Evolutionary conservation across 2,113 vertebrate species (phyloP).

Genomic region (Channa argus): DNA sequence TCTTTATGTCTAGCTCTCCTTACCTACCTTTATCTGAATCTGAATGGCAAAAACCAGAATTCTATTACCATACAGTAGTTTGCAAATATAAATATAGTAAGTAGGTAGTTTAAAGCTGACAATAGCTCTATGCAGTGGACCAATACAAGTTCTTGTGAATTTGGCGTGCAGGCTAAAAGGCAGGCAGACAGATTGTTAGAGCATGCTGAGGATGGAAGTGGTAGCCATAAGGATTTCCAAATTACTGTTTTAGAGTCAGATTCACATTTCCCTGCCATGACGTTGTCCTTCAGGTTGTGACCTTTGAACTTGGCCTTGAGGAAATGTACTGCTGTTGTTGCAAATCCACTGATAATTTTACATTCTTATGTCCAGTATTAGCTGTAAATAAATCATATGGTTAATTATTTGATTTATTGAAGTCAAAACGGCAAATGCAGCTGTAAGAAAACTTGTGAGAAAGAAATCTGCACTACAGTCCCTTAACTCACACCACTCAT

Average conservation of each 20-base stretch:
- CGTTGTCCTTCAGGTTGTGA: conserved; percentile 22
- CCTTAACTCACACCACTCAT: background rate
- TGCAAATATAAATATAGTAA: no score
- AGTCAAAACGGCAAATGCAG: conserved; percentile 35
- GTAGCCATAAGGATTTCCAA: conserved; percentile 18
- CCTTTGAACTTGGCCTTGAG: conserved; percentile 63
- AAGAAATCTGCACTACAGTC: background rate
- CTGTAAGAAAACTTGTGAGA: conserved; percentile 24
- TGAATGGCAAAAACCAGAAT: no score
- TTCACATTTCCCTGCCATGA: conserved; percentile 36
- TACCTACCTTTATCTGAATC: no score
- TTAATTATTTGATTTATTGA: conserved; percentile 44
- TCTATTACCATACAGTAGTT: no score
- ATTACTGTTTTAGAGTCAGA: conserved; percentile 47
- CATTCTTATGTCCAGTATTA: conserved; percentile 4
- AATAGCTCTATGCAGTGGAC: background rate
- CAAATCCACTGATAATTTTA: conserved; percentile 18
- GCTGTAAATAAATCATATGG: conserved; percentile 29
- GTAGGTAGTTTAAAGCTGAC: no score
- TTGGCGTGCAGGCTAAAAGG: background rate
- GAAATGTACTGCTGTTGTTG: conserved; percentile 42
- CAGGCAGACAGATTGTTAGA: background rate
- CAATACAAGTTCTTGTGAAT: conserved; percentile 3
- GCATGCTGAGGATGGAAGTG: background rate
- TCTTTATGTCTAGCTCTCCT: no score